Base-by-base conservation (phyloP, 1,140 invertebrate genomes). In the Chrysomallon squamiferum region DNA sequence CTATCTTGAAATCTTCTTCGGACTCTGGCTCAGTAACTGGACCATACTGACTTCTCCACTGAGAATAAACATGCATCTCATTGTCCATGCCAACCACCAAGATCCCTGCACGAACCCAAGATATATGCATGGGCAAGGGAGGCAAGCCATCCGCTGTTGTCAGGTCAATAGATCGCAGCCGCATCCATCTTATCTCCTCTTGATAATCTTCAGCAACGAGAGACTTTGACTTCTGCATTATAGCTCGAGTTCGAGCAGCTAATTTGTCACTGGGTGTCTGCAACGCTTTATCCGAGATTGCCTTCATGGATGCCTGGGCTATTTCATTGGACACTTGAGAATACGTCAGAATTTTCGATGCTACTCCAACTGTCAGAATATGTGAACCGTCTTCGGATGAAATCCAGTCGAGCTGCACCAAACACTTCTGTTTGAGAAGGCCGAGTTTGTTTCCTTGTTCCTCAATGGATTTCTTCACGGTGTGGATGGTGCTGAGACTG, bases 51-150 rank as follows among this genome's bases (percentile, higher is more conserved):
- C 71, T 66, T 43, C 74, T 79, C 97, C 97, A 99, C 82, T 99
- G 97, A 0, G 95, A 97, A 81, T 98, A 99, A 0, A 99, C 95
- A 77, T 99, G 95, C 95, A 99, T 98, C 85, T 99, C 97, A 33
- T 96, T 99, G 80, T 98, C 95, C 96, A 99, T 98, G 27, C 96
- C 97, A 5, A 99, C 95, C 0, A 99, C 95, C 3, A 99, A 87
- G 69, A 99, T 96, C 3, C 97, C 97, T 78, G 98, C 96, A 33
- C 97, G 89, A 0, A 98, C 96, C 97, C 97, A 99, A 0, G 95
- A 97, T 69, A 98, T 93, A 81, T 98, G 95, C 93, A 99, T 98
- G 0, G 97, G 97, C 18, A 99, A 83, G 0, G 97, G 95, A 33
- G 95, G 94, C 45, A 99, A 84, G 0, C 96, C 95, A 83, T 99